phyloP scores from a whole-genome alignment of 2,113 vertebrate genomes.

The Picathartes gymnocephalus region DNA sequence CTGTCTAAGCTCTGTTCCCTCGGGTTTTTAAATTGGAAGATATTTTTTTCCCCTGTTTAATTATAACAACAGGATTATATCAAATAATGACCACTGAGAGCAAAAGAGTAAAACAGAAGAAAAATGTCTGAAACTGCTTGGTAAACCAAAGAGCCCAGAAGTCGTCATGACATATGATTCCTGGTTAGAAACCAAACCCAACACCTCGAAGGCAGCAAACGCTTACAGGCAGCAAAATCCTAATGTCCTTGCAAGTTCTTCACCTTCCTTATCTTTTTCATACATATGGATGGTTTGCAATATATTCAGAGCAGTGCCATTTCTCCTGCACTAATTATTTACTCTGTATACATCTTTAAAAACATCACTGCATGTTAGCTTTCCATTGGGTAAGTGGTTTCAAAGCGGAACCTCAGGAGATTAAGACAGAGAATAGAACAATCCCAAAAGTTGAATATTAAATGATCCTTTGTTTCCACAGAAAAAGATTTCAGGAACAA shows the following conservation, averaged over 20 bases:
- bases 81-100: neutral
- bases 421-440: neutral
- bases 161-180: neutral
- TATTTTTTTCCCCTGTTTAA: accelerated
- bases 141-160: neutral
- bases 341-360: neutral
- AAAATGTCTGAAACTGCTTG: neutral
- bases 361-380: neutral
- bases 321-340: neutral
- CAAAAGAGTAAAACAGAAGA: neutral
- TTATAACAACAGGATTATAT: neutral
- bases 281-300: neutral
- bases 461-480: neutral
- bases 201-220: neutral
- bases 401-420: neutral
- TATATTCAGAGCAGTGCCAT: neutral
- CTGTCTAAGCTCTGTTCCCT: neutral
- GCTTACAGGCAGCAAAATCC: neutral
- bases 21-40: neutral
- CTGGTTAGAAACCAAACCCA: neutral
- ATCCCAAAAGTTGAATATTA: neutral
- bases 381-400: neutral
- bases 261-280: neutral
- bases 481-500: neutral
- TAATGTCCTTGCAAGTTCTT: neutral